Percentiles rank a stretch among this genome's conserved stretches.
Evolutionary conservation across 2,797 vertebrate genomes (phyloP).

Genomic region (Hyperoplus lanceolatus): DNA sequence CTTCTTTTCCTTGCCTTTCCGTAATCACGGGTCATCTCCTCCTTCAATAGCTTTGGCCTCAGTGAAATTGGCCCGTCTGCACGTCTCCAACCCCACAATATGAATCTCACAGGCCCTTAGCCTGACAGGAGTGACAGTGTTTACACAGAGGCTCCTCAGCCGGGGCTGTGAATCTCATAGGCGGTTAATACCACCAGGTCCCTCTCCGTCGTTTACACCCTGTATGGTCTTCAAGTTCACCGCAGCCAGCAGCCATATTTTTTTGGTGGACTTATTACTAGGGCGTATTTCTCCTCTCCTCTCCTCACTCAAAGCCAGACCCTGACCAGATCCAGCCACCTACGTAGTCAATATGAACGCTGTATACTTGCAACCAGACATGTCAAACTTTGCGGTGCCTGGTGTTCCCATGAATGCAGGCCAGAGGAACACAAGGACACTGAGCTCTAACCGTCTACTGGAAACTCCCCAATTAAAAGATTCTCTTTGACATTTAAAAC

Average conservation of each 20-base stretch:
- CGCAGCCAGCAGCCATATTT: slow-evolving; percentile 48
- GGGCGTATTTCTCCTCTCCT: slow-evolving; percentile 42
- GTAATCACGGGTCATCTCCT: slow-evolving; percentile 70
- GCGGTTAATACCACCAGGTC: slow-evolving; percentile 58
- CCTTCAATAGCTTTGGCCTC: slow-evolving; percentile 57
- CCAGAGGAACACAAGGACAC: slow-evolving; percentile 23
- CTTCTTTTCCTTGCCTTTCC: slow-evolving; percentile 59
- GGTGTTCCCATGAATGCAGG: slow-evolving; percentile 35
- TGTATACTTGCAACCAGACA: slow-evolving; percentile 41
- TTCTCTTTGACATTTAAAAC: slow-evolving; percentile 18
- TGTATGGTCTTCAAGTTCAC: slow-evolving; percentile 69
- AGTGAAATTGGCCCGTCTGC: slow-evolving; percentile 66
- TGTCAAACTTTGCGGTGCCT: slow-evolving; percentile 61
- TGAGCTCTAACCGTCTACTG: slow-evolving; percentile 32
- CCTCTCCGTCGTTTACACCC: slow-evolving; percentile 64
- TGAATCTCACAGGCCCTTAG: slow-evolving; percentile 66
- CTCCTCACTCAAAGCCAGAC: slow-evolving; percentile 38
- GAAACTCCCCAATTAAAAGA: slow-evolving; percentile 26
- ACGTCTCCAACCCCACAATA: slow-evolving; percentile 65
- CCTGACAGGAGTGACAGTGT: slow-evolving; percentile 78
- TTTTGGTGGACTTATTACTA: slow-evolving; percentile 65
- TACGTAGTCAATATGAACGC: slow-evolving; percentile 59
- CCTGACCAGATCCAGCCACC: slow-evolving; percentile 42
- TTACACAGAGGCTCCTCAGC: slow-evolving; percentile 76
- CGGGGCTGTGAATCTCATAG: slow-evolving; percentile 71